Conservation (phyloP, 2,113 vertebrate species). For the Lipophrys pholis region DNA sequence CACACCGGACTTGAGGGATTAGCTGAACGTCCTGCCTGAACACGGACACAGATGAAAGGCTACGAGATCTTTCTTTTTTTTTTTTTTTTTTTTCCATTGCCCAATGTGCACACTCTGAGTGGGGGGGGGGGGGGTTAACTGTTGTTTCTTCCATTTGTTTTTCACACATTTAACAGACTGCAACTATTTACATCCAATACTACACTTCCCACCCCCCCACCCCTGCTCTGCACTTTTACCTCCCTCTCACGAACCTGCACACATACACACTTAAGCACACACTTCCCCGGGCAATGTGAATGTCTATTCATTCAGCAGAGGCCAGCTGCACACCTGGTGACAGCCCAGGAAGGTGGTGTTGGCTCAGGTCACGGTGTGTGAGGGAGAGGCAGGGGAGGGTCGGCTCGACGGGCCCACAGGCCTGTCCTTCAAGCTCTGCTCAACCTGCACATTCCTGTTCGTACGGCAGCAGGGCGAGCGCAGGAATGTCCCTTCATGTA, state of each 20-base stretch:
- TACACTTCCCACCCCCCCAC: slow-evolving; percentile 13
- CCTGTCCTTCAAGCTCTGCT: slow-evolving; percentile 65
- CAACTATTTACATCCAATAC: slow-evolving; percentile 44
- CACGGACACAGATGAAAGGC: slow-evolving; percentile 30
- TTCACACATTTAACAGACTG: slow-evolving; percentile 55
- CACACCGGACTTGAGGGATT: slow-evolving; percentile 53
- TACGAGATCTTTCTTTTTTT: slow-evolving; percentile 20
- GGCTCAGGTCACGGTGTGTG: slow-evolving; percentile 62
- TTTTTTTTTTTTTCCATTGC: slow-evolving; percentile 3
- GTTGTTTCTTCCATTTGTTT: slow-evolving; percentile 60
- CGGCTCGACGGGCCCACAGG: slow-evolving; percentile 54
- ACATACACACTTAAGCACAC: slow-evolving; percentile 46
- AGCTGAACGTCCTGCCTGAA: slow-evolving; percentile 44
- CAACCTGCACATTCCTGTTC: slow-evolving; percentile 75
- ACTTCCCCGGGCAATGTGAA: slow-evolving; percentile 66
- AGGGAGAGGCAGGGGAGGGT: slow-evolving; percentile 6
- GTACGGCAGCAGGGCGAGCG: slow-evolving; percentile 55
- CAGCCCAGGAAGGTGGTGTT: slow-evolving; percentile 73
- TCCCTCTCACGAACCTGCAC: slow-evolving; percentile 45
- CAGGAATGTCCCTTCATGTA: slow-evolving; percentile 76
- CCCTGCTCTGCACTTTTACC: slow-evolving; percentile 24
- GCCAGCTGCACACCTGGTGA: slow-evolving; percentile 80
- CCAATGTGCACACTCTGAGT: slow-evolving; percentile 21
- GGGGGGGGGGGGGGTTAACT: slow-evolving; percentile 31
- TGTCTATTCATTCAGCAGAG: slow-evolving; percentile 75